phyloP scores from a whole-genome alignment of 2,797 vertebrate genomes.

The Distichodus sexfasciatus region DNA sequence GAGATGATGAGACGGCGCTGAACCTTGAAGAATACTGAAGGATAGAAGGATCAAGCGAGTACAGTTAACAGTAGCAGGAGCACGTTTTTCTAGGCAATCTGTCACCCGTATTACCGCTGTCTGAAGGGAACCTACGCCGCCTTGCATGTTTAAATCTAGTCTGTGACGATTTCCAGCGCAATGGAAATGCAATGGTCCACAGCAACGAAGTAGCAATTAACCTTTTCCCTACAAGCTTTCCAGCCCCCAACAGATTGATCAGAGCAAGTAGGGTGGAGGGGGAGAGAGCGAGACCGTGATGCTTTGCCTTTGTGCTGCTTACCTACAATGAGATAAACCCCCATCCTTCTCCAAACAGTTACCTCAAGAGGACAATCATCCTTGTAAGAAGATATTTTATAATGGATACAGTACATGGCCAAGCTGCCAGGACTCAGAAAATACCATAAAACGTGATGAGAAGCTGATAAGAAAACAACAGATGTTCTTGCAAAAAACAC shows the following conservation, averaged over 20 bases:
- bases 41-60: background rate
- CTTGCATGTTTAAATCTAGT: too few relatives aligned
- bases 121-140: constrained; percentile 56
- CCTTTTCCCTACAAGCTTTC: constrained; percentile 74
- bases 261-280: background rate
- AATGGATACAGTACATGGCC: background rate
- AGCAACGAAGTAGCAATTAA: constrained; percentile 71
- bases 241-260: constrained; percentile 59
- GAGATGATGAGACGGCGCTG: too few relatives aligned
- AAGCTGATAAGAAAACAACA: constrained; percentile 14
- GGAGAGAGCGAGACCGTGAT: background rate
- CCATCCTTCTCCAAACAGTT: background rate
- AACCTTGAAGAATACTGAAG: background rate
- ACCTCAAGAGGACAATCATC: background rate
- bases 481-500: too few relatives aligned
- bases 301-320: background rate
- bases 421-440: constrained; percentile 1
- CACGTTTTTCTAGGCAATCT: constrained; percentile 57
- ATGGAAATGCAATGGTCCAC: constrained; percentile 68
- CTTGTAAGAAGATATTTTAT: background rate
- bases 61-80: constrained; percentile 18
- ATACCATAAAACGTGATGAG: background rate
- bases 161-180: constrained; percentile 51
- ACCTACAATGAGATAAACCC: constrained; percentile 12
- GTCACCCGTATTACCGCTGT: constrained; percentile 62